Evolutionary conservation across 1,140 invertebrate species (phyloP).

Genomic region (Drosophila arizonae): DNA sequence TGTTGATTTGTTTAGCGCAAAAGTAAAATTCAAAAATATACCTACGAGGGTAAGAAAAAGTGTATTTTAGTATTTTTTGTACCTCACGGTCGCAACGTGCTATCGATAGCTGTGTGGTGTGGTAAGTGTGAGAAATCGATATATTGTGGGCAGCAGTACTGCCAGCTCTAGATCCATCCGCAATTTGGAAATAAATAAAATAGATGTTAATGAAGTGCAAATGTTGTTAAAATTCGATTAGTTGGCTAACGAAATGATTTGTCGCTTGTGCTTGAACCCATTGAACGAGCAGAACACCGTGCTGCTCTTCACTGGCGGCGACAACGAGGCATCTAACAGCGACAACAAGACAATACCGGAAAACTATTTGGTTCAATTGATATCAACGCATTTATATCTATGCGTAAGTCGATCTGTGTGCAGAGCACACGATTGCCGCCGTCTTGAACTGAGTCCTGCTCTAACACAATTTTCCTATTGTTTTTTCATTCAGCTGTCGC

Average conservation of each 20-base stretch:
- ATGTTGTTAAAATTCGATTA: constrained; percentile 34
- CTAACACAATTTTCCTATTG: not conserved
- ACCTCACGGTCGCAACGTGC: not conserved
- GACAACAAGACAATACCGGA: constrained; percentile 62
- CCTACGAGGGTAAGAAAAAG: too few relatives aligned
- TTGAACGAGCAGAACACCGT: constrained; percentile 66
- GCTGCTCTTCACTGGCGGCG: constrained; percentile 48
- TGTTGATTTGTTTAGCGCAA: not conserved
- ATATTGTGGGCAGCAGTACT: constrained; percentile 9
- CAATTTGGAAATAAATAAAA: constrained; percentile 47
- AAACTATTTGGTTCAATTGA: constrained; percentile 75
- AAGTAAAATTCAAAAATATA: not conserved
- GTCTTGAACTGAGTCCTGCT: not conserved
- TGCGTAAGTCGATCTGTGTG: constrained; percentile 56
- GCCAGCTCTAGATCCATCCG: constrained; percentile 36
- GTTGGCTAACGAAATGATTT: constrained; percentile 65
- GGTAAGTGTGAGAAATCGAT: constrained; percentile 13
- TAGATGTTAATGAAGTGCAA: constrained; percentile 31
- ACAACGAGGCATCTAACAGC: constrained; percentile 26
- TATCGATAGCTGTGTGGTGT: constrained; percentile 22
- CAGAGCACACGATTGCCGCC: too few relatives aligned
- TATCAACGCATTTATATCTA: constrained; percentile 76
- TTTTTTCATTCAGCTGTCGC: constrained; percentile 48
- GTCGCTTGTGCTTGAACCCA: constrained; percentile 69
- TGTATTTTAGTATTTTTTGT: constrained; percentile 4